Percentiles rank a stretch among this genome's conserved stretches.
Conservation (phyloP, 2,797 vertebrate genomes). For the Eulemur mongoz region DNA sequence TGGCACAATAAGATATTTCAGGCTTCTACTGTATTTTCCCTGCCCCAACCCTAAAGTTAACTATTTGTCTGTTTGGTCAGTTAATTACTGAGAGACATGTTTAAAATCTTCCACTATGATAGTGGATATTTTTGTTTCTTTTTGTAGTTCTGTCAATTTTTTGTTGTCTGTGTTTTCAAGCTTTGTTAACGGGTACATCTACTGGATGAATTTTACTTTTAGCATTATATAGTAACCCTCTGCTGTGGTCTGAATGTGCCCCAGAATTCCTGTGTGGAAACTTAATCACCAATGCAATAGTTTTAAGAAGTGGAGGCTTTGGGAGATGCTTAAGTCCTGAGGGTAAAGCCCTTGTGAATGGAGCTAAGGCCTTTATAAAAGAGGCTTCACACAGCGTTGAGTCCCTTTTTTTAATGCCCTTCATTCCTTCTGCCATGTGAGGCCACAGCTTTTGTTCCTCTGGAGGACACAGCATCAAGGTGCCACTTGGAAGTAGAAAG, state of each 20-base stretch:
- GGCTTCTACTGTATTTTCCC: background rate
- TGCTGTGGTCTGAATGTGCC: no score
- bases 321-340: background rate
- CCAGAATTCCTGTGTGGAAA: no score
- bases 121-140: background rate
- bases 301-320: background rate
- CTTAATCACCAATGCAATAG: background rate
- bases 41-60: background rate
- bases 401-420: background rate
- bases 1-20: background rate
- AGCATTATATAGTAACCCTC: background rate
- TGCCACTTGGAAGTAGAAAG: background rate
- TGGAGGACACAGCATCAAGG: background rate
- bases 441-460: background rate
- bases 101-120: background rate
- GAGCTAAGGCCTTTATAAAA: background rate
- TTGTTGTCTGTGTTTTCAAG: background rate
- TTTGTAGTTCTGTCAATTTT: background rate
- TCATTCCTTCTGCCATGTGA: background rate
- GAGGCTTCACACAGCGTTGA: no score
- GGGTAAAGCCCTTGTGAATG: background rate
- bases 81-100: background rate
- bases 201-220: background rate
- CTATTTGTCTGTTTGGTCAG: background rate
- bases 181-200: background rate